phyloP scores from a whole-genome alignment of 2,888 invertebrate genomes.

The Sinentomon sp. region DNA sequence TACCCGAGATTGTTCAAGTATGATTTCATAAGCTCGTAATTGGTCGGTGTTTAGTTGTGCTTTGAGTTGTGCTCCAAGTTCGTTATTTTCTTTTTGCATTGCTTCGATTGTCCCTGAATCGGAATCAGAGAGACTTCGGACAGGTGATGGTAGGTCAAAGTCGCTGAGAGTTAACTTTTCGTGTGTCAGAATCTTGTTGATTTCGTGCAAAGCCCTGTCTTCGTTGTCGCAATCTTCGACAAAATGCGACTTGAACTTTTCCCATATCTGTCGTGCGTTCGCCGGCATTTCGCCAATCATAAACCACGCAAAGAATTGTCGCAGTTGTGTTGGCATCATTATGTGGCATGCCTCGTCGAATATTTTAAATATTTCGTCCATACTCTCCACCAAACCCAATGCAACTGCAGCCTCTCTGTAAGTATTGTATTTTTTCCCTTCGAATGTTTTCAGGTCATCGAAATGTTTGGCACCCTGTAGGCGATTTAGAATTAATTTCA shows the following conservation, averaged over 20 bases:
- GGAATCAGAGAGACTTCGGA: too few relatives aligned
- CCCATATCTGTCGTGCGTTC: background rate
- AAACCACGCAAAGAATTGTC: constrained; percentile 5
- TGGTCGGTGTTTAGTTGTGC: too few relatives aligned
- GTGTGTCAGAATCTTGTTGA: constrained; percentile 5
- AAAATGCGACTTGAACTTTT: background rate
- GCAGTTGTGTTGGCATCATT: background rate
- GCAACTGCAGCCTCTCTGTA: constrained; percentile 17
- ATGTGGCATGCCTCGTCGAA: background rate
- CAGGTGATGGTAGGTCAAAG: constrained; percentile 8
- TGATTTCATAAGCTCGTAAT: too few relatives aligned
- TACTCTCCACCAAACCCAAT: constrained; percentile 18
- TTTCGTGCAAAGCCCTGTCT: constrained; percentile 6
- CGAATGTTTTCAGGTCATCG: constrained; percentile 16
- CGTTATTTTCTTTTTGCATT: too few relatives aligned
- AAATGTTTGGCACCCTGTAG: constrained; percentile 15
- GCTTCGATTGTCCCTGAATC: too few relatives aligned
- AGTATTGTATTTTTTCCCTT: constrained; percentile 15
- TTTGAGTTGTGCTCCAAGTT: too few relatives aligned
- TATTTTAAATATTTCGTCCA: constrained; percentile 15
- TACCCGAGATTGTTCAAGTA: background rate
- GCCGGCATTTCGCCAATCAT: background rate
- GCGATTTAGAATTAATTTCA: constrained; percentile 15
- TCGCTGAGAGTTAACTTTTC: background rate
- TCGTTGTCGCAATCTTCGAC: constrained; percentile 2